These are phyloP conservation scores for Otus sunia DNA, from an alignment of 2,113 vertebrate species.

Conservation along the genomic window DNA sequence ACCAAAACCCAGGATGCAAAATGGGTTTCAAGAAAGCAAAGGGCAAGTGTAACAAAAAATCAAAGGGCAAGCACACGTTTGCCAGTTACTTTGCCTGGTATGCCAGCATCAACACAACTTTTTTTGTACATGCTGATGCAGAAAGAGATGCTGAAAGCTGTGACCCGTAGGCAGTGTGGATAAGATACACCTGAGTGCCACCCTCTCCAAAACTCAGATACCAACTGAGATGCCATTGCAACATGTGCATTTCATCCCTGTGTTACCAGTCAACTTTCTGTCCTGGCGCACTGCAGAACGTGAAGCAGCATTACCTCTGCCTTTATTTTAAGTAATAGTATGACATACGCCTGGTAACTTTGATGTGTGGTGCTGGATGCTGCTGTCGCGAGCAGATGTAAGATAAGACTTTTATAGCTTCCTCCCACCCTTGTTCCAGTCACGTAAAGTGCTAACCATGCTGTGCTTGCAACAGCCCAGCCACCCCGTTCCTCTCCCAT, in stretches of 20 bases:
- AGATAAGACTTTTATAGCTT: background rate
- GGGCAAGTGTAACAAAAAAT: background rate
- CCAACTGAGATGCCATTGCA: background rate
- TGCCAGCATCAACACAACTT: fast-evolving
- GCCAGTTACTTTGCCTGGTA: background rate
- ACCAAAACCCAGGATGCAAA: background rate
- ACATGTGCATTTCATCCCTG: background rate
- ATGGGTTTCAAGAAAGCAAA: background rate
- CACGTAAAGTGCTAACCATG: background rate
- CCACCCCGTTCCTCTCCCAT: background rate
- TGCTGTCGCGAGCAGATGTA: background rate
- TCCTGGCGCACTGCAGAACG: fast-evolving
- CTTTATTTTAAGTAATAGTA: background rate
- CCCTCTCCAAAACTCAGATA: background rate
- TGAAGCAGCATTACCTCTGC: background rate
- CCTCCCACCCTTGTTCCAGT: background rate
- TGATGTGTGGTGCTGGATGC: background rate
- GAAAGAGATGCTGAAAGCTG: background rate
- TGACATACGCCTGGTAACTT: background rate
- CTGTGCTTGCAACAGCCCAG: background rate
- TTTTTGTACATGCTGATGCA: background rate
- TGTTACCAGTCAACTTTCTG: background rate
- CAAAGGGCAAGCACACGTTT: background rate
- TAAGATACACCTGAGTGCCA: background rate
- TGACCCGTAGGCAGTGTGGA: background rate